Conservation (phyloP, 2,113 vertebrate species). For the Quiscalus mexicanus region DNA sequence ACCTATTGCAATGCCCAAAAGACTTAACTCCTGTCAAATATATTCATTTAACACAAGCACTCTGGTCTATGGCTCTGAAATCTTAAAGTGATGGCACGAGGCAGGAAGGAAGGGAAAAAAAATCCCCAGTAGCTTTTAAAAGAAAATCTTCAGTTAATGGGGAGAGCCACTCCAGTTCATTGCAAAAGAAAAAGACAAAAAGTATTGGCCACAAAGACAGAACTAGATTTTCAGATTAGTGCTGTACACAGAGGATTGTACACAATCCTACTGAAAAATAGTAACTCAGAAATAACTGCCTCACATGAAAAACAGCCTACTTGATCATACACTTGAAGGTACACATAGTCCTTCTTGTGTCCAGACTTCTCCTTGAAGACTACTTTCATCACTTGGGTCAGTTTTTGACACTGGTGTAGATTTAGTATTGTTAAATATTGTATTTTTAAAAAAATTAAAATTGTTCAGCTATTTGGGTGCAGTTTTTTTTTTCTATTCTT, state of each 20-base stretch:
- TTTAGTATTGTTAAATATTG: not conserved
- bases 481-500: not conserved
- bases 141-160: conserved; percentile 19
- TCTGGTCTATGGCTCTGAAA: conserved; percentile 69
- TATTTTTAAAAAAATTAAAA: not conserved
- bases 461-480: not conserved
- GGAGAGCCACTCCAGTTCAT: not conserved
- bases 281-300: not conserved
- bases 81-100: conserved; percentile 62
- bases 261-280: not conserved
- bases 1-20: conserved; percentile 81
- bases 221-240: not conserved
- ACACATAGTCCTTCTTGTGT: not conserved
- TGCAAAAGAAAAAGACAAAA: not conserved
- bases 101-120: not conserved
- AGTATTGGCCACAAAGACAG: not conserved
- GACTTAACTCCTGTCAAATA: conserved; percentile 80
- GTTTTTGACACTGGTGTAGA: not conserved
- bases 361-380: not conserved
- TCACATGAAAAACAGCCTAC: not conserved
- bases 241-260: not conserved
- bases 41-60: conserved; percentile 75
- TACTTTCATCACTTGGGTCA: not conserved
- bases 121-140: conserved; percentile 40
- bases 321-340: not conserved